Conservation (phyloP, 2,888 invertebrate species). For the Brenthis ino region DNA sequence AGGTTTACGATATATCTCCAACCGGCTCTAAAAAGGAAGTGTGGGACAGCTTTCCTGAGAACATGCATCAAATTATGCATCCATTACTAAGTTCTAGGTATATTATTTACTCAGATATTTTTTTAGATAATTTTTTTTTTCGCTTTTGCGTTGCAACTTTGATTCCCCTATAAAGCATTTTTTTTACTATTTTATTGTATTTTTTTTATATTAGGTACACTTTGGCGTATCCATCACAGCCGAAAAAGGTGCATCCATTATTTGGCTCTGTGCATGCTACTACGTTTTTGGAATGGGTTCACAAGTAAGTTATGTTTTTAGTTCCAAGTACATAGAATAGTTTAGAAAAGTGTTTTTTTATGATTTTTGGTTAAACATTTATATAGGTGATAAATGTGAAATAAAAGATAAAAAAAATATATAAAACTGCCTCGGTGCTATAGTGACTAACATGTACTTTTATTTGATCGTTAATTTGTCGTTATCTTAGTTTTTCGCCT, state of each 20-base stretch:
- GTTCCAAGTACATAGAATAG: background rate
- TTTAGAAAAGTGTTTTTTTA: too few species aligned
- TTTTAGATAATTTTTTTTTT: background rate
- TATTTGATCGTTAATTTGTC: too few species aligned
- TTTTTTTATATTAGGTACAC: slow-evolving; percentile 61
- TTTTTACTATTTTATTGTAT: background rate
- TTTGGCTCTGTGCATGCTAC: slow-evolving; percentile 86
- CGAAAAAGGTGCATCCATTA: slow-evolving; percentile 81
- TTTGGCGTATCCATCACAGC: slow-evolving; percentile 70
- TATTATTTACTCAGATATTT: background rate
- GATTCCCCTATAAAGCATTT: background rate
- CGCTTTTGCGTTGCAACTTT: background rate
- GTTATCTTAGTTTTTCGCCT: too few species aligned
- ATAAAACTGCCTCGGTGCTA: too few species aligned
- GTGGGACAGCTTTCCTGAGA: slow-evolving; percentile 87
- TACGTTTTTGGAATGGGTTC: slow-evolving; percentile 88
- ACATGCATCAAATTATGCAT: slow-evolving; percentile 89
- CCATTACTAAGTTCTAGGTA: slow-evolving; percentile 89
- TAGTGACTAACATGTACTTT: too few species aligned
- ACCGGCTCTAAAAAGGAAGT: slow-evolving; percentile 83
- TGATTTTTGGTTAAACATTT: too few species aligned
- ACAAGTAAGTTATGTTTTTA: slow-evolving; percentile 72
- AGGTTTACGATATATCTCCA: slow-evolving; percentile 87
- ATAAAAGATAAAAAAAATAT: too few species aligned
- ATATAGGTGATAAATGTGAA: too few species aligned